phyloP scores from a whole-genome alignment of 2,888 invertebrate genomes.

The Heliconius cydno region DNA sequence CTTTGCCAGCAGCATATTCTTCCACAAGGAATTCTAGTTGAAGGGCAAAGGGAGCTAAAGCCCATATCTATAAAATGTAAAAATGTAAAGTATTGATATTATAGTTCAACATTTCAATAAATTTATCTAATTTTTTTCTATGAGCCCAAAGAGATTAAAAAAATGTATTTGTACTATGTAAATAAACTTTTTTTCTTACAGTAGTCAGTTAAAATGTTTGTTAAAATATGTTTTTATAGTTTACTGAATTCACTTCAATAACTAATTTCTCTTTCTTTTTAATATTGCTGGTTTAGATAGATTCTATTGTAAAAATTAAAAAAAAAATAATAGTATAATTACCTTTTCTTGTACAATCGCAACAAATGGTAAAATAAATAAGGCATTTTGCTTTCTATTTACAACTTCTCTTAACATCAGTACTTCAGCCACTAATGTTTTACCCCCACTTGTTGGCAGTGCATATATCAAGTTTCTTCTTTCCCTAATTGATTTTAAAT shows the following conservation, averaged over 20 bases:
- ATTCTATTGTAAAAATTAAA: not conserved
- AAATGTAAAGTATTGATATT: not conserved
- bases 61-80: slow-evolving; percentile 65
- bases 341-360: slow-evolving; percentile 99
- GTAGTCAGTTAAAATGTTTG: too few relatives aligned
- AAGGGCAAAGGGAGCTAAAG: slow-evolving; percentile 93
- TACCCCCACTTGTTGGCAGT: slow-evolving; percentile 98
- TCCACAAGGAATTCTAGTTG: slow-evolving; percentile 94
- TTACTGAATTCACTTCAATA: too few relatives aligned
- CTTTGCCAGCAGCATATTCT: slow-evolving; percentile 97
- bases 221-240: too few relatives aligned
- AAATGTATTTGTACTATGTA: too few relatives aligned
- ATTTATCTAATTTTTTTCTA: too few relatives aligned
- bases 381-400: slow-evolving; percentile 90
- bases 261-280: too few relatives aligned
- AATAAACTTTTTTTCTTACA: too few relatives aligned
- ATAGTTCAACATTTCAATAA: not conserved
- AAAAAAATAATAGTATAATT: slow-evolving; percentile 22
- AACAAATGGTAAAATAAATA: slow-evolving; percentile 97
- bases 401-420: slow-evolving; percentile 94
- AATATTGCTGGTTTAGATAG: not conserved
- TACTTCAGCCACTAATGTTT: slow-evolving; percentile 98
- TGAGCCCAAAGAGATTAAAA: too few relatives aligned
- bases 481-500: slow-evolving; percentile 87
- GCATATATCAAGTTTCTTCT: slow-evolving; percentile 94